Base-by-base conservation (phyloP, 2,888 invertebrate species). In the Ormyrus labotus region DNA sequence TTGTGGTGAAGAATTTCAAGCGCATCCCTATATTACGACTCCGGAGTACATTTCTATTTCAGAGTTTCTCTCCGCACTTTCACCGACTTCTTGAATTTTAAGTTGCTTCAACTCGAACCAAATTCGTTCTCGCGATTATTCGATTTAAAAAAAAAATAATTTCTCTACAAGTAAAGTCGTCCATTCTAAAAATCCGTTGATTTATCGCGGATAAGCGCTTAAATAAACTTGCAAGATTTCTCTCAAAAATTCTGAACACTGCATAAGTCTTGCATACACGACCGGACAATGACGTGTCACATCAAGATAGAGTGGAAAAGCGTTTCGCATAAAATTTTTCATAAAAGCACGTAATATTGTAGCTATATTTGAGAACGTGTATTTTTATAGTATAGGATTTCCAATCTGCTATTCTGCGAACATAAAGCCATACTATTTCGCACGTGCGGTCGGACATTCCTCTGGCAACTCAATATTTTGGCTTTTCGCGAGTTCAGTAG, bases 401-500 rank as follows among this genome's bases (percentile, higher is more conserved):
- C 57, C 60, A 78, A 72, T 72, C 67, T 61, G 47, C 61, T n/a
- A 71, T 71, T 78, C 60, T 58, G 13, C 10, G 65, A 61, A 53
- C 67, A 61, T 72, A 72, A 72, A 78, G 53, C 48, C 34, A 2
- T n/a, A 53, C 48, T 55, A 47, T n/a, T 78, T 34, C 61, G 48
- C 58, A 74, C 79, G 51, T 60, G 74, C 64, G 74, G 58, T 74
- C 47, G 58, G 50, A 58, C 50, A 58, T 75, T 70, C 70, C 51
- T 34, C 65, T 50, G 53, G 48, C 45, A 80, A 75, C 65, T 74
- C 65, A 69, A 75, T 80, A 75, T 80, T 80, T 63, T 69, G 64
- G 50, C 61, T 68, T 69, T 79, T 60, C 57, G 13, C 51, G 9
- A 69, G 63, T 50, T 19, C 48, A 4, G 48, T 77, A 61, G 60